Conservation (phyloP, 2,797 vertebrate genomes). For the Alauda arvensis region DNA sequence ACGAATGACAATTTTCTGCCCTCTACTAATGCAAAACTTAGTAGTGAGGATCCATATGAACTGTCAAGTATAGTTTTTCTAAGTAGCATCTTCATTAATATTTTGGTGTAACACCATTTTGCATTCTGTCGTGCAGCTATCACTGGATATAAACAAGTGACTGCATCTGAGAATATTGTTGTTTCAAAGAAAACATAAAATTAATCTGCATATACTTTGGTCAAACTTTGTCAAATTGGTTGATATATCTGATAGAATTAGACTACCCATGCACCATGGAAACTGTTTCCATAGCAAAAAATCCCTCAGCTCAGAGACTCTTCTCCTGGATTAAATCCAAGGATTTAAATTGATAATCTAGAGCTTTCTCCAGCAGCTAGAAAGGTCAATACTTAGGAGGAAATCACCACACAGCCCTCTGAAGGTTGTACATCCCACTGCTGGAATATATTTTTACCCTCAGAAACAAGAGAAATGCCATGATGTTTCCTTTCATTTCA, state of each 20-base stretch:
- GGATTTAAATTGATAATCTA: conserved; percentile 4
- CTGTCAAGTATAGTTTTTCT: not conserved
- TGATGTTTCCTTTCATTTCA: not conserved
- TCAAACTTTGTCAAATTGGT: not conserved
- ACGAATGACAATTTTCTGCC: not conserved
- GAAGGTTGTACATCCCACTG: not conserved
- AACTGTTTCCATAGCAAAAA: conserved; percentile 43
- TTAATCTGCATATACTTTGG: not conserved
- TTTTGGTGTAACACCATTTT: not conserved
- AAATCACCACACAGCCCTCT: not conserved
- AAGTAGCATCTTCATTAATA: not conserved
- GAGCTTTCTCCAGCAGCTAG: not conserved
- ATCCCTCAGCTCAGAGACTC: conserved; percentile 1
- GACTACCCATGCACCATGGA: not conserved
- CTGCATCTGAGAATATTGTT: not conserved
- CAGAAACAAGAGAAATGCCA: not conserved
- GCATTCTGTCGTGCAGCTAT: not conserved
- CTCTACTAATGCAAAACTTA: not conserved
- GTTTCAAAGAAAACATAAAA: not conserved
- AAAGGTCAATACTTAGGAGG: not conserved
- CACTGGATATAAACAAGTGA: not conserved
- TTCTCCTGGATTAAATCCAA: conserved; percentile 41
- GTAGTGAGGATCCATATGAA: not conserved
- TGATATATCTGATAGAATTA: conserved; percentile 16
- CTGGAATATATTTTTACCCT: not conserved